Evolutionary conservation across 2,113 vertebrate species (phyloP), one percentile per base, ranked within the genome.

Genomic region (cattle (Bos taurus)): DNA sequence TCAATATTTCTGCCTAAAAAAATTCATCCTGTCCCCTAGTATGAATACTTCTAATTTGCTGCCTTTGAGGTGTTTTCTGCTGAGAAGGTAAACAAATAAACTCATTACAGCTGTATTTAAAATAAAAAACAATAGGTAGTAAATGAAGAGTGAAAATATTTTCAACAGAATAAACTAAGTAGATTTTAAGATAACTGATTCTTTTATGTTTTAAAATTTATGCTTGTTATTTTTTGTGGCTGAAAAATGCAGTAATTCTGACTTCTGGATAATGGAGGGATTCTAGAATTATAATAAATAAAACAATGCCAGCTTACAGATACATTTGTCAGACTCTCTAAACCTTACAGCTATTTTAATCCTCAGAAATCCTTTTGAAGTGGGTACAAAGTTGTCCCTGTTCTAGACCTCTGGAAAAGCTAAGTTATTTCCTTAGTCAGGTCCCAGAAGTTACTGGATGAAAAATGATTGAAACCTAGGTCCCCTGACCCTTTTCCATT

Each of bases 131-230:
- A 94, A 86, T 1, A n/a, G 92, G 54, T 11, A 94, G 54, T 67
- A 93, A 92, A 82, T 57, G 54, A 77, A 90, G 43, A 17, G 46
- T 56, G 40, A 91, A 3, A 84, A 3, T 64, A 74, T 82, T n/a
- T 71, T 88, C 50, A 95, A 6, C 30, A 62, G 90, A 96, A 84
- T 67, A 80, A 64, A 83, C 91, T 57, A 91, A 43, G 40, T 59
- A n/a, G 33, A 97, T 96, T 96, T 96, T 92, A 95, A 96, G 40
- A 48, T 30, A 96, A 56, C 2, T 74, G 77, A 88, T 50, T 94
- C 21, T 74, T 43, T 95, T 82, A 67, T 60, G 48, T 33, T 96
- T 77, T 90, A 82, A 90, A 26, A 93, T 30, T 82, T 89, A 89
- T 62, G 12, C 30, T 17, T 95, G 6, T 82, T 82, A 95, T 87